Conservation (phyloP, 1,140 invertebrate species). For the Venustaconcha ellipsiformis region DNA sequence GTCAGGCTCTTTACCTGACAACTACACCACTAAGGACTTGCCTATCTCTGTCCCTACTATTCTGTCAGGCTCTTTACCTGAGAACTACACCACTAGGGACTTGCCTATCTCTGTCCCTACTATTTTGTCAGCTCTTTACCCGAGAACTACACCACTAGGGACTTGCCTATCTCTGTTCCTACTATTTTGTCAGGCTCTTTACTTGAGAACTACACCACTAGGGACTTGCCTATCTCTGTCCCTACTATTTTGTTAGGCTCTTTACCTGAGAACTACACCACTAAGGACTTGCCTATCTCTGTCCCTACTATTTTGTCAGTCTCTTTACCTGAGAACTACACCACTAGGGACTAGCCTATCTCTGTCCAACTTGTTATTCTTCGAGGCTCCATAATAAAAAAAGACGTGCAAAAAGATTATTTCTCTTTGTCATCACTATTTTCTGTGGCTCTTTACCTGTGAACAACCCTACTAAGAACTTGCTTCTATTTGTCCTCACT, state of each 20-base stretch:
- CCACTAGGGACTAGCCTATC: slow-evolving; percentile 74
- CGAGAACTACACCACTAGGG: slow-evolving; percentile 71
- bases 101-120: slow-evolving; percentile 75
- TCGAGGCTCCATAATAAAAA: too few species aligned
- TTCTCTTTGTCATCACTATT: slow-evolving; percentile 72
- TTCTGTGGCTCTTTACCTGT: too few species aligned
- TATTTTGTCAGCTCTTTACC: slow-evolving; percentile 6
- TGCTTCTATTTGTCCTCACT: slow-evolving; percentile 74
- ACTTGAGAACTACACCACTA: too few species aligned
- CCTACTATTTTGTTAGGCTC: too few species aligned
- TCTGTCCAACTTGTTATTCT: slow-evolving; percentile 72
- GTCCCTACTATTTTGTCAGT: slow-evolving; percentile 71
- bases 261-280: slow-evolving; percentile 52
- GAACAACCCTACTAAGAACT: slow-evolving; percentile 73
- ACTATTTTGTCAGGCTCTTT: slow-evolving; percentile 3
- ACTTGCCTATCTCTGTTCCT: slow-evolving; percentile 73
- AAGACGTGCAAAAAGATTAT: slow-evolving; percentile 73
- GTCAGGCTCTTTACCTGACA: too few species aligned
- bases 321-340: slow-evolving; percentile 42
- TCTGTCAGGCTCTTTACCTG: too few species aligned
- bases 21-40: too few species aligned
- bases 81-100: slow-evolving; percentile 70
- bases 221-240: too few species aligned
- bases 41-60: too few species aligned
- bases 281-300: slow-evolving; percentile 74